phyloP scores from a whole-genome alignment of 2,113 vertebrate genomes.

The Ardeotis arabs region DNA sequence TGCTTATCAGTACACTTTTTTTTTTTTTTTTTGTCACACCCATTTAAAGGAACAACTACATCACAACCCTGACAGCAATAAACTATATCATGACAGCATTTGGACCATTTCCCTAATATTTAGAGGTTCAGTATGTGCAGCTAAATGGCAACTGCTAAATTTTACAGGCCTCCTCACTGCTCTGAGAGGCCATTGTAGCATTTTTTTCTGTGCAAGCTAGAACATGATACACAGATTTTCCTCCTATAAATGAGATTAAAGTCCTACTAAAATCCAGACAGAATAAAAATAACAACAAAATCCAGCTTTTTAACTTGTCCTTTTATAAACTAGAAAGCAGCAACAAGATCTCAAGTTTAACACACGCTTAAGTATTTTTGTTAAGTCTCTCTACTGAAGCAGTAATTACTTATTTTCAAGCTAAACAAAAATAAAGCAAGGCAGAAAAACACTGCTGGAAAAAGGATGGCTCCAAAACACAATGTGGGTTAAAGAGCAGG shows the following conservation, averaged over 20 bases:
- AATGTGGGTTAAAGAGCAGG: background rate
- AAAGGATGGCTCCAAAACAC: constrained; percentile 4
- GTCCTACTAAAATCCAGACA: background rate
- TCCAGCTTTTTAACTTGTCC: background rate
- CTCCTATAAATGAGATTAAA: background rate
- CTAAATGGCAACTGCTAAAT: background rate
- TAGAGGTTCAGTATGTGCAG: background rate
- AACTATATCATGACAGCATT: background rate
- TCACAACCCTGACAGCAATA: background rate
- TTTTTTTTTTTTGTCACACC: constrained; percentile 30
- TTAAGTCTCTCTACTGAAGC: background rate
- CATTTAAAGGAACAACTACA: constrained; percentile 24
- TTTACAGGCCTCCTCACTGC: background rate
- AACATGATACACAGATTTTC: background rate
- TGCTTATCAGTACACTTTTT: constrained; percentile 41
- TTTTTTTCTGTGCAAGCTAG: background rate
- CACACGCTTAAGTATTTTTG: background rate
- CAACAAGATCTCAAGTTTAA: background rate
- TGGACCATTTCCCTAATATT: background rate
- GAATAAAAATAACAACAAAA: background rate
- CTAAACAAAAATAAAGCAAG: background rate
- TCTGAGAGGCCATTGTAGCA: background rate
- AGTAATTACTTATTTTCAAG: background rate
- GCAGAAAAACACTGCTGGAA: background rate
- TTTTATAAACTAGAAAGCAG: background rate